Percentiles rank a stretch among this genome's conserved stretches.
These are phyloP conservation scores for Nomada ferruginata DNA, from an alignment of 2,888 invertebrate species.

Conservation along the genomic window DNA sequence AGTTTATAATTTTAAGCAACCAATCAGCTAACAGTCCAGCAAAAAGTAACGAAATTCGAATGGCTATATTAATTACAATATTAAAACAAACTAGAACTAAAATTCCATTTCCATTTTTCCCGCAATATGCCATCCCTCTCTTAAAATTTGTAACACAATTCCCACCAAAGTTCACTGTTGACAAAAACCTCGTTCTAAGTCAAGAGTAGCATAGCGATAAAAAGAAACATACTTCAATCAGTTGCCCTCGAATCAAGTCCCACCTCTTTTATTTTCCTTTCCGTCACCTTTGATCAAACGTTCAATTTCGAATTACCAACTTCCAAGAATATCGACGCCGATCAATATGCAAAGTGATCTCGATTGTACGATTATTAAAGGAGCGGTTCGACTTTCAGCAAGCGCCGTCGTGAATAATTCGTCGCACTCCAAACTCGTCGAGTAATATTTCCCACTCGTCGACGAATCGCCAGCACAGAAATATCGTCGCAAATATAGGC, in stretches of 20 bases:
- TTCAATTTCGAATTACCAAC: neutral
- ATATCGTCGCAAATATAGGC: slow-evolving; percentile 18
- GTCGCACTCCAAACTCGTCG: neutral
- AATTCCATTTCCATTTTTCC: neutral
- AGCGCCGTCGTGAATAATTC: slow-evolving; percentile 19
- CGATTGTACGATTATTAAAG: slow-evolving; percentile 19
- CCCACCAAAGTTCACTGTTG: too few species aligned
- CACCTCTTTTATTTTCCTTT: neutral
- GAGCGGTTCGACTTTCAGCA: neutral
- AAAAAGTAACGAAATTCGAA: too few species aligned
- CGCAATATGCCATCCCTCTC: neutral
- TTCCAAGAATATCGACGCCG: neutral
- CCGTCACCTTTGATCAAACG: neutral
- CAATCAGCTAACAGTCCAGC: too few species aligned
- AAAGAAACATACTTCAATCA: slow-evolving; percentile 1
- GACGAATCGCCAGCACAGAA: neutral
- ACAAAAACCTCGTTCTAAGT: neutral
- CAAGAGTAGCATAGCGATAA: neutral
- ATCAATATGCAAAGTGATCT: neutral
- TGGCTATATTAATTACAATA: too few species aligned
- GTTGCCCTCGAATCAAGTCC: neutral
- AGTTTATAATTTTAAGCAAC: too few species aligned
- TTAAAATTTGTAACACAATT: too few species aligned
- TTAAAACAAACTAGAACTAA: neutral
- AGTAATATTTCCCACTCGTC: neutral